Base-by-base conservation (phyloP, 2,113 vertebrate genomes). In the Speoplatyrhinus poulsoni region DNA sequence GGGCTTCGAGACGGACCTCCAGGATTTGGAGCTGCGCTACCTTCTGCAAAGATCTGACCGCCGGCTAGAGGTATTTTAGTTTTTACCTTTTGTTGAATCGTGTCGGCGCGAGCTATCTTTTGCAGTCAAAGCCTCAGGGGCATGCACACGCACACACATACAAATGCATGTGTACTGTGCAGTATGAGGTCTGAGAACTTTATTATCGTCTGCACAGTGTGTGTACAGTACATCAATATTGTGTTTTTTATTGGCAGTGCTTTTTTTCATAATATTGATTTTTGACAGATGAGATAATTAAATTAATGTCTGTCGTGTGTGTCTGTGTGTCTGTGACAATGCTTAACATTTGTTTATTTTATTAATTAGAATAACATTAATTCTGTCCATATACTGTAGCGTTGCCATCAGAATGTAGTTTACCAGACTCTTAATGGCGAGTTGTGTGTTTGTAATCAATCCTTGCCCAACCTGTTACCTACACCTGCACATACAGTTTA, bases 1-100 rank as follows among this genome's bases (percentile, higher is more conserved):
- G 3, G 96, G 97, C 56, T 98, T 99, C 0, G 97, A 99, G 89
- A 98, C 95, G 0, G 97, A 99, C 89, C 93, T 98, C 54, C 97
- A 98, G 79, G 97, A 99, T 85, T 88, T 97, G 69, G 97, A 99
- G 80, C 92, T 98, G 85, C 94, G 88, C 16, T 98, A 98, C 70
- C 82, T 99, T 26, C 60, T 99, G 72, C 95, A 98, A 89, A 95
- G 96, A 83, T 92, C 94, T 0, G 97, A 99, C 86, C 81, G 96
- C 1, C 87, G 96, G 41, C 94, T 99, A 1, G 96, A 98, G 86
- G 90, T 90, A 84, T 53, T 70, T 59, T 67, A 70, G 60, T 53
- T 53, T 76, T 72, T 46, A n/a, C 6, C 52, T 41, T 77, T 74
- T 79, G 16, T 72, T 76, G 41, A 79, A 75, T 67, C 61, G 58